Evolutionary conservation across 2,113 vertebrate genomes (phyloP).

Genomic region (Oostethus manadensis): DNA sequence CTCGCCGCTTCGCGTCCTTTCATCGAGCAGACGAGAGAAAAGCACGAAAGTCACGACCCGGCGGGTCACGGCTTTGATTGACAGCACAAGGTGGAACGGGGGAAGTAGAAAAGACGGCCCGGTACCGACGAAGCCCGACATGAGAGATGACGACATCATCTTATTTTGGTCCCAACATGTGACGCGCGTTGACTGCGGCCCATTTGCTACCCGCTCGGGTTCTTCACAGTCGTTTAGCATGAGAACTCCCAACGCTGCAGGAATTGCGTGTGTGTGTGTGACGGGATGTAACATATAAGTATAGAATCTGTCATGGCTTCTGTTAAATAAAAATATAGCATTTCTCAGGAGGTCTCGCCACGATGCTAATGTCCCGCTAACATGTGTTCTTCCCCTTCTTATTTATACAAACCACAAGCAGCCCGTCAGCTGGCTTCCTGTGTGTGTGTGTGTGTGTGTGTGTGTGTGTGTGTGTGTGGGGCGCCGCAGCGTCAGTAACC

Average conservation of each 20-base stretch:
- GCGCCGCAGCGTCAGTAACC: slow-evolving; percentile 29
- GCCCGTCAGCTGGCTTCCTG: slow-evolving; percentile 34
- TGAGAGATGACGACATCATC: background rate
- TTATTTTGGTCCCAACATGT: slow-evolving; percentile 62
- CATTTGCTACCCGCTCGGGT: slow-evolving; percentile 19
- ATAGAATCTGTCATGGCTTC: background rate
- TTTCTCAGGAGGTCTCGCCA: slow-evolving; percentile 4
- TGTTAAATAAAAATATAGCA: slow-evolving; percentile 31
- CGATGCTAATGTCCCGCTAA: background rate
- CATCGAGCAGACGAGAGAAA: background rate
- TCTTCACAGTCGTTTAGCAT: slow-evolving; percentile 63
- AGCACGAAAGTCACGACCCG: no score
- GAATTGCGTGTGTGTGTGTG: background rate
- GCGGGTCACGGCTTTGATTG: no score
- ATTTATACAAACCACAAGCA: slow-evolving; percentile 52
- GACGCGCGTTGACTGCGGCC: slow-evolving; percentile 6
- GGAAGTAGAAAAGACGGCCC: slow-evolving; percentile 59
- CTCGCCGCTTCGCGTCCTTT: slow-evolving; percentile 25
- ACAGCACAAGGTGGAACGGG: slow-evolving; percentile 45
- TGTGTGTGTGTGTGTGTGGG: no score
- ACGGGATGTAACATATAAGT: no score
- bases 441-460: no score
- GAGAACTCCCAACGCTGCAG: slow-evolving; percentile 38
- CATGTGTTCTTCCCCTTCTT: slow-evolving; percentile 22
- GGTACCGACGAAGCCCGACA: no score